Evolutionary conservation across 1,140 invertebrate genomes (phyloP).

Genomic region (Drosophila triauraria): DNA sequence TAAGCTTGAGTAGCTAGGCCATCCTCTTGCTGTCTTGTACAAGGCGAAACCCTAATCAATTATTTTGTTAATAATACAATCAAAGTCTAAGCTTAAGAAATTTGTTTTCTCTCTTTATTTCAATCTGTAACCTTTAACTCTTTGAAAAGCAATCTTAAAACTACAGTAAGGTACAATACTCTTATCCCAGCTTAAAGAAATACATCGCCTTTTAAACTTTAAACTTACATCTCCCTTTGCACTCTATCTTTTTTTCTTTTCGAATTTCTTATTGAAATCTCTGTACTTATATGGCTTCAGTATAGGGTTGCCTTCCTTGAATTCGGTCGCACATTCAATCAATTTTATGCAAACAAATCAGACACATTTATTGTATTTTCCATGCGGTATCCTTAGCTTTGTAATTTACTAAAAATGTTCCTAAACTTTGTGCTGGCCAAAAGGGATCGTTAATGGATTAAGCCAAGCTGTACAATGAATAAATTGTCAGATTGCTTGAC

Average conservation of each 20-base stretch:
- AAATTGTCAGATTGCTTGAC: conserved; percentile 68
- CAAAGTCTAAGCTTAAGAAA: too few relatives aligned
- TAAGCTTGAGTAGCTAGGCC: too few relatives aligned
- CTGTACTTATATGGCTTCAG: not conserved
- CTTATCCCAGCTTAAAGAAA: too few relatives aligned
- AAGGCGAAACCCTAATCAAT: too few relatives aligned
- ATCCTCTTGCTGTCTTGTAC: too few relatives aligned
- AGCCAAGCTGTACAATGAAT: conserved; percentile 66
- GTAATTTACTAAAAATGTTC: conserved; percentile 42
- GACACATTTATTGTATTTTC: conserved; percentile 9
- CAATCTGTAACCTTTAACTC: too few relatives aligned
- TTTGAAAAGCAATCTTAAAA: too few relatives aligned
- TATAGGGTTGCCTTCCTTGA: not conserved
- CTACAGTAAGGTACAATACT: too few relatives aligned
- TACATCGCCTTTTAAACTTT: not conserved
- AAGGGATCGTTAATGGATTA: conserved; percentile 75
- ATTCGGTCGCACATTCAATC: conserved; percentile 7
- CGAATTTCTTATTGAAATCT: not conserved
- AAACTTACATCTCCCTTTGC: not conserved
- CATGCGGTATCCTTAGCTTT: conserved; percentile 11
- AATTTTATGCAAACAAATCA: conserved; percentile 33
- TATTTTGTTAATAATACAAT: too few relatives aligned
- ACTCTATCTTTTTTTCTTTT: not conserved
- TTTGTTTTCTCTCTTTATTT: too few relatives aligned
- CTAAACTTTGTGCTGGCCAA: conserved; percentile 23